Evolutionary conservation across 2,888 invertebrate genomes (phyloP).

Genomic region (Pandemis corylana): DNA sequence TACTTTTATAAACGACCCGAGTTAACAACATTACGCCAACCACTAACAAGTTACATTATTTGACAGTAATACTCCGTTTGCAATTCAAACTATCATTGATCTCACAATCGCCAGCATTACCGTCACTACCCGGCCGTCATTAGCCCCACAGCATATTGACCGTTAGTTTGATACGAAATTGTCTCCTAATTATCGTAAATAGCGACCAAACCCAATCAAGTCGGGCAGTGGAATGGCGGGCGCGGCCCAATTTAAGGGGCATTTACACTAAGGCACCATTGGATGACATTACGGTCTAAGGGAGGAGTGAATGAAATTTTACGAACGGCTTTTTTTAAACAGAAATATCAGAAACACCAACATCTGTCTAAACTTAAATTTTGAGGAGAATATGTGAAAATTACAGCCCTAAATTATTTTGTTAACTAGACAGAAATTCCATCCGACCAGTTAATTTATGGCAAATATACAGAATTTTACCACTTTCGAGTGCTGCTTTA

Average conservation of each 20-base stretch:
- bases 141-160: conserved; percentile 19
- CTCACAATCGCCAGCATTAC: conserved; percentile 13
- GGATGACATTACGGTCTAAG: not conserved
- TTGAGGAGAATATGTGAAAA: too few relatives aligned
- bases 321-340: not conserved
- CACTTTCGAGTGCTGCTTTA: too few relatives aligned
- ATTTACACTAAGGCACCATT: conserved; percentile 18
- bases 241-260: conserved; percentile 9
- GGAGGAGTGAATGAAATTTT: not conserved
- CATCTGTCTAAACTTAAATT: too few relatives aligned
- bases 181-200: conserved; percentile 40
- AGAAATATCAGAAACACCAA: too few relatives aligned
- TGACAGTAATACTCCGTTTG: not conserved
- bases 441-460: too few relatives aligned
- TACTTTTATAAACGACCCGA: not conserved
- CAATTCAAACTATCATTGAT: conserved; percentile 12
- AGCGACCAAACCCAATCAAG: conserved; percentile 37
- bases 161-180: conserved; percentile 32
- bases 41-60: not conserved
- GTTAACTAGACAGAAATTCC: too few relatives aligned
- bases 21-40: not conserved
- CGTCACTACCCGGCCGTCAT: conserved; percentile 18
- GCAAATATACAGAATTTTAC: too few relatives aligned
- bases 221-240: conserved; percentile 14
- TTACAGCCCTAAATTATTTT: too few relatives aligned